Conservation (phyloP, 2,888 invertebrate species). For the Heliconius sara region DNA sequence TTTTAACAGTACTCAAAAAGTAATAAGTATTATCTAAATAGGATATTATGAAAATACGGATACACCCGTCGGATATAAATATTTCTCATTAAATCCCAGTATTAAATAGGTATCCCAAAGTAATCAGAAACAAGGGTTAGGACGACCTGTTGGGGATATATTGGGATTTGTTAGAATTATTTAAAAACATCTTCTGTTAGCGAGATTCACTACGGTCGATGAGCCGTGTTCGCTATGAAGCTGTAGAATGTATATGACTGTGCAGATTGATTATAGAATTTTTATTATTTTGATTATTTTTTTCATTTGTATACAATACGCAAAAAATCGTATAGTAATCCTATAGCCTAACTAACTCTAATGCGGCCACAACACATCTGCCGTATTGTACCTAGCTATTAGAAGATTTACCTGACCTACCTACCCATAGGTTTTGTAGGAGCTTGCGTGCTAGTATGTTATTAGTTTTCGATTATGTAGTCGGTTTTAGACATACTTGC, state of each 20-base stretch:
- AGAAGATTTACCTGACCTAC: background rate
- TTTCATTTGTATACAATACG: no score
- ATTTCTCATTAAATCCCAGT: conserved; percentile 30
- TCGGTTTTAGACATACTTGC: background rate
- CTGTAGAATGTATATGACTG: no score
- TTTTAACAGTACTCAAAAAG: background rate
- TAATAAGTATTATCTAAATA: conserved; percentile 19
- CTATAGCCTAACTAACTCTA: no score
- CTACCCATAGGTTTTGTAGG: background rate
- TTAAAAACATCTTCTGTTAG: conserved; percentile 11
- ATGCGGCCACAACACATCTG: background rate
- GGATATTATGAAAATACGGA: conserved; percentile 9
- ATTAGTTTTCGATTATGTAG: conserved; percentile 7
- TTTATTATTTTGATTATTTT: no score
- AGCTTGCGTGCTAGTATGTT: background rate
- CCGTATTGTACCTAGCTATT: background rate
- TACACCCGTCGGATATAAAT: conserved; percentile 24
- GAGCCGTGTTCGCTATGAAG: background rate
- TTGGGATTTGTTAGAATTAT: conserved; percentile 24
- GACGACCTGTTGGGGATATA: conserved; percentile 14
- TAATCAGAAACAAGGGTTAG: conserved; percentile 32
- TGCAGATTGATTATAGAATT: no score
- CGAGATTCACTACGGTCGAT: background rate
- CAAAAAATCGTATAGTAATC: no score
- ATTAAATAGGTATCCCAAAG: conserved; percentile 30